Percentiles rank a stretch among this genome's conserved stretches.
phyloP scores from a whole-genome alignment of 2,888 invertebrate genomes.

The Orthosia incerta region DNA sequence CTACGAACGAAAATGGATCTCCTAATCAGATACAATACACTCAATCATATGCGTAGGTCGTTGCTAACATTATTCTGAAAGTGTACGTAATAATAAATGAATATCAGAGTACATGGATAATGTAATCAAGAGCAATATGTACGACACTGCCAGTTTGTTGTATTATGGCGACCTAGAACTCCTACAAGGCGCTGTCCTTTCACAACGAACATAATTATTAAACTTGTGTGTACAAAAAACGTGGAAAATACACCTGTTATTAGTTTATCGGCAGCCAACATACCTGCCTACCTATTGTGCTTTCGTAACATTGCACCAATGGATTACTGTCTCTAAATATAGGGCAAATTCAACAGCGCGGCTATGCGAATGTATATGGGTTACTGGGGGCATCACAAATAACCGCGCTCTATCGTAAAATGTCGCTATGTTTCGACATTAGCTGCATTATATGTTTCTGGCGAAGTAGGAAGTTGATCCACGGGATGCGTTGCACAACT shows the following conservation, averaged over 20 bases:
- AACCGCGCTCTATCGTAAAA: slow-evolving; percentile 77
- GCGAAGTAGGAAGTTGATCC: slow-evolving; percentile 58
- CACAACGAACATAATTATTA: slow-evolving; percentile 8
- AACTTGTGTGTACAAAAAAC: slow-evolving; percentile 13
- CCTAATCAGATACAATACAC: slow-evolving; percentile 40
- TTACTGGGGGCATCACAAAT: slow-evolving; percentile 81
- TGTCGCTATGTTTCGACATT: slow-evolving; percentile 79
- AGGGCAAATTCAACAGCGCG: slow-evolving; percentile 80
- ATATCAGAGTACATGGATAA: slow-evolving; percentile 2
- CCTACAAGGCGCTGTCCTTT: slow-evolving; percentile 31
- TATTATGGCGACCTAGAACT: slow-evolving; percentile 38
- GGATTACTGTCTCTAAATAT: slow-evolving; percentile 83
- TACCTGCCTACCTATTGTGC: slow-evolving; percentile 56
- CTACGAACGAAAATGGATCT: slow-evolving; percentile 33
- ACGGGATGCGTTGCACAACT: slow-evolving; percentile 54
- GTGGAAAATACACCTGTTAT: slow-evolving; percentile 39
- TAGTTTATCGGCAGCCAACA: slow-evolving; percentile 30
- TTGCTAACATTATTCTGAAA: slow-evolving; percentile 27
- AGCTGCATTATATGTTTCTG: slow-evolving; percentile 67
- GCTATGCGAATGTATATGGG: slow-evolving; percentile 86
- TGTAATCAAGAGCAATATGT: slow-evolving; percentile 6
- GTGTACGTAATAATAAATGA: slow-evolving; percentile 16
- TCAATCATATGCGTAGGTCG: slow-evolving; percentile 9
- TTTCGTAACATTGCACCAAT: slow-evolving; percentile 80
- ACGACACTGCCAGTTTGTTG: slow-evolving; percentile 9